Percentiles rank a stretch among this genome's conserved stretches.
phyloP scores from a whole-genome alignment of 2,797 vertebrate species.

The Callimico goeldii region DNA sequence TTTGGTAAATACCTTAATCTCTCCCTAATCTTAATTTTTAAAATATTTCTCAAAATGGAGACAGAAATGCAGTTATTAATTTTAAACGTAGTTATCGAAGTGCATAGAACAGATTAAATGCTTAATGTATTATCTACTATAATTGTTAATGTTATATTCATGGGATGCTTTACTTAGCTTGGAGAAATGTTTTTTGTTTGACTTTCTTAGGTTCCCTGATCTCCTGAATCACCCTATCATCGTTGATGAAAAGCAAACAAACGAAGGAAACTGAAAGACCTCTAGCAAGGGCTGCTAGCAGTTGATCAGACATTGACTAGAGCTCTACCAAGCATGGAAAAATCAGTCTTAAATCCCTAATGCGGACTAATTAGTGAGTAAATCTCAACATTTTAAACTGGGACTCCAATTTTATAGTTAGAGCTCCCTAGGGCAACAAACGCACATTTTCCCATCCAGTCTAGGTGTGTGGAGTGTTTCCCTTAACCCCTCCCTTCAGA shows the following conservation, averaged over 20 bases:
- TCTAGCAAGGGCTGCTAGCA: not conserved
- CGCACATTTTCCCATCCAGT: not conserved
- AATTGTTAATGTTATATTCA: constrained; percentile 11
- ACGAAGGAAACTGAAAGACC: not conserved
- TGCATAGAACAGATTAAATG: not conserved
- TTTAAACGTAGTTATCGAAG: constrained; percentile 17
- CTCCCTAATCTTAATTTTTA: not conserved
- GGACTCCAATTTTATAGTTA: not conserved
- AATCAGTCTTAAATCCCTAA: not conserved
- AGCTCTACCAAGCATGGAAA: not conserved
- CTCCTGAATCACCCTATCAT: not conserved
- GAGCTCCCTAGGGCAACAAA: not conserved
- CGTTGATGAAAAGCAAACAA: not conserved
- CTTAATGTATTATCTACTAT: not conserved
- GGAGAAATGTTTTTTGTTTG: not conserved
- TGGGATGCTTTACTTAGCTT: not conserved
- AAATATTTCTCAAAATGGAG: not conserved
- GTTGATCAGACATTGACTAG: not conserved
- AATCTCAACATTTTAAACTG: not conserved
- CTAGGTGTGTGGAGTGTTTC: not conserved
- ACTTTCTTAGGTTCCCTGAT: not conserved
- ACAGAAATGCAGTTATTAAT: not conserved
- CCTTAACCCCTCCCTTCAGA: not conserved
- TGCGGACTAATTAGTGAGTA: not conserved
- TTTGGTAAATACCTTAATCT: not conserved